These are phyloP conservation scores for Lasioglossum calceatum DNA, from an alignment of 2,888 invertebrate genomes.

Conservation along the genomic window DNA sequence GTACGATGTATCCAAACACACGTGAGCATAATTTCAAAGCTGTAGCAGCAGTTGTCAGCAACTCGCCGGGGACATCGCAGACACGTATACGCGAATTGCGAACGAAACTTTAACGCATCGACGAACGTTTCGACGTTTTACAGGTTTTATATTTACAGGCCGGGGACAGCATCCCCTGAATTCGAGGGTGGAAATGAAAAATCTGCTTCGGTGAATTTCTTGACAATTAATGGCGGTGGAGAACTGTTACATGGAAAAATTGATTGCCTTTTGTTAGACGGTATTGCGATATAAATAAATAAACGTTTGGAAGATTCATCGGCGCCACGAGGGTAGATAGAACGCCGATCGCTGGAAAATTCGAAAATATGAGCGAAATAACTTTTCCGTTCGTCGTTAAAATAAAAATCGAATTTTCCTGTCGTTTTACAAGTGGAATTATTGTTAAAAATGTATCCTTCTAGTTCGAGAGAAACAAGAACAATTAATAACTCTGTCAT, in stretches of 20 bases:
- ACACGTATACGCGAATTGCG: background rate
- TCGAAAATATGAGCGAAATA: background rate
- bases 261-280: background rate
- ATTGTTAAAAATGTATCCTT: background rate
- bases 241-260: background rate
- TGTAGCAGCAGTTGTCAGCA: background rate
- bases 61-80: background rate
- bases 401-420: background rate
- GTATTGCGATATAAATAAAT: background rate
- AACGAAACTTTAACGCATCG: background rate
- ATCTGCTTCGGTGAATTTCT: background rate
- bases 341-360: background rate
- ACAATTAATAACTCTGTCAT: background rate
- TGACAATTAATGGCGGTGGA: background rate
- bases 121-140: background rate
- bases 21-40: constrained; percentile 17
- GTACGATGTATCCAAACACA: background rate
- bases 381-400: background rate
- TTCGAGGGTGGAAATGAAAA: background rate
- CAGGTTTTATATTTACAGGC: background rate
- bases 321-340: background rate
- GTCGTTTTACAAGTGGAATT: background rate
- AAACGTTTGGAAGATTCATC: background rate
- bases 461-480: background rate
- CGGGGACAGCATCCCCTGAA: background rate